These are phyloP conservation scores for Polydrusus cervinus DNA, from an alignment of 2,888 invertebrate species.

Conservation along the genomic window DNA sequence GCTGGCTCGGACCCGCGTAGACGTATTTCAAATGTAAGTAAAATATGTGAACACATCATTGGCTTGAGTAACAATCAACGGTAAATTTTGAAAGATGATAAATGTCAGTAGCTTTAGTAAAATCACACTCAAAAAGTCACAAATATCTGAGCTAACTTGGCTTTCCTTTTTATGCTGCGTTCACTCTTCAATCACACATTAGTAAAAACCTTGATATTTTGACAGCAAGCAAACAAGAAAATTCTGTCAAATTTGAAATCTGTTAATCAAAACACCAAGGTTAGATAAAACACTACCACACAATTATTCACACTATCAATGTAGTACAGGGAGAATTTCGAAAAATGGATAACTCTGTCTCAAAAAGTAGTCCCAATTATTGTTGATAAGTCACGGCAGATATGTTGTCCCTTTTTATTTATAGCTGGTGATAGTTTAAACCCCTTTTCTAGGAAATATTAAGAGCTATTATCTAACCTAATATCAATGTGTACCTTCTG, in stretches of 20 bases:
- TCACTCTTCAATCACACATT: constrained; percentile 34
- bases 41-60: background rate
- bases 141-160: constrained; percentile 42
- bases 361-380: constrained; percentile 34
- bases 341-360: constrained; percentile 47
- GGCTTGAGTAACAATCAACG: constrained; percentile 25
- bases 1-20: too few relatives aligned
- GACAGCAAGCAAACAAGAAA: constrained; percentile 26
- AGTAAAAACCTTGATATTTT: constrained; percentile 46
- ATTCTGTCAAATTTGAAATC: background rate
- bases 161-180: constrained; percentile 32
- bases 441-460: background rate
- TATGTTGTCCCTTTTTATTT: constrained; percentile 52
- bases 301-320: constrained; percentile 40
- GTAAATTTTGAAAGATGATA: constrained; percentile 34
- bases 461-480: constrained; percentile 18
- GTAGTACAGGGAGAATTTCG: constrained; percentile 49
- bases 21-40: background rate
- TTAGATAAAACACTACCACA: constrained; percentile 37
- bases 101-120: constrained; percentile 44
- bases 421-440: constrained; percentile 64
- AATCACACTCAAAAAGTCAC: constrained; percentile 47
- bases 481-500: constrained; percentile 7
- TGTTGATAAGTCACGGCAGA: constrained; percentile 19
- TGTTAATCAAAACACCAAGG: constrained; percentile 50